phyloP scores from a whole-genome alignment of 2,113 vertebrate species.

The Megaleporinus macrocephalus region DNA sequence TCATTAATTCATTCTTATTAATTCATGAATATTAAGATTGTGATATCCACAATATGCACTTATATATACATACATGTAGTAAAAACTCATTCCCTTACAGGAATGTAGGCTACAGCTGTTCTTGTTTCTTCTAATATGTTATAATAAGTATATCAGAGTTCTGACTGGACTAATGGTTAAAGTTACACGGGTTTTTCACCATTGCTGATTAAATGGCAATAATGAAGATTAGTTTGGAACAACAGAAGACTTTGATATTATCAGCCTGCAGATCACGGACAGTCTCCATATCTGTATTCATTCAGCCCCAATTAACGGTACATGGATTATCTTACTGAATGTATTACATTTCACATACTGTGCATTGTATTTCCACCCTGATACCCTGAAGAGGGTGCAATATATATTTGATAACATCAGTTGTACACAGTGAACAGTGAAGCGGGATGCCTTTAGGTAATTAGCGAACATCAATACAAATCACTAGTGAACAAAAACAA shows the following conservation, averaged over 20 bases:
- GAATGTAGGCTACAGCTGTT: too few relatives aligned
- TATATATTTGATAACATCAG: background rate
- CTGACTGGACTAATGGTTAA: background rate
- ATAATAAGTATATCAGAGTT: too few relatives aligned
- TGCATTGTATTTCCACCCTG: conserved; percentile 3
- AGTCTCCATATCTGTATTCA: background rate
- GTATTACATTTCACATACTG: conserved; percentile 21
- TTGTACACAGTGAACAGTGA: background rate
- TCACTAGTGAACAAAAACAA: background rate
- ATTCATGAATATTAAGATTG: too few relatives aligned
- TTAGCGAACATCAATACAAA: background rate
- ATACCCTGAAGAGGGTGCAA: conserved; percentile 1
- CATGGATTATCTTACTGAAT: conserved; percentile 23
- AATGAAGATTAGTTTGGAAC: too few relatives aligned
- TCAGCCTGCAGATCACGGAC: too few relatives aligned
- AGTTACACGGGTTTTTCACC: background rate
- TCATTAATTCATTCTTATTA: too few relatives aligned
- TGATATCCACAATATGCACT: too few relatives aligned
- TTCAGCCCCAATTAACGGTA: background rate
- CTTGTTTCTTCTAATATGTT: too few relatives aligned
- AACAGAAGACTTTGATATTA: too few relatives aligned
- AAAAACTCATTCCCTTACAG: too few relatives aligned
- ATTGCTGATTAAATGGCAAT: too few relatives aligned
- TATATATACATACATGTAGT: too few relatives aligned
- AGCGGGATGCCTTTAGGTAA: background rate